phyloP scores from a whole-genome alignment of 1,140 invertebrate genomes.

The Meloidogyne hapla region DNA sequence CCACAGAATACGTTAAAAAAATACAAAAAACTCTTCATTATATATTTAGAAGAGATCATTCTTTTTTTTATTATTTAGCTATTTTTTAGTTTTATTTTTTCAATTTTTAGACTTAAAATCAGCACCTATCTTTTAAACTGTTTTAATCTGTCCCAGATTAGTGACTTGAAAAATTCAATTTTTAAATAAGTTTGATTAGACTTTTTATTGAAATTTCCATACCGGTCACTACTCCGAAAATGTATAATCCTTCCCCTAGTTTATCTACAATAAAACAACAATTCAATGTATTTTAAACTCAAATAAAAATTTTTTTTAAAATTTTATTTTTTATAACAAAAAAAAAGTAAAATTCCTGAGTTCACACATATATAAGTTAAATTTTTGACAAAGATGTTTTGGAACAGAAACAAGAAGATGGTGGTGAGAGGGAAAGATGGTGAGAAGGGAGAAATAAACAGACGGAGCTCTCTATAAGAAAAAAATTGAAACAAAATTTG shows the following conservation, averaged over 20 bases:
- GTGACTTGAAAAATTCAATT: background rate
- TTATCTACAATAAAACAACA: background rate
- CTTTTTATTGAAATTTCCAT: too few species aligned
- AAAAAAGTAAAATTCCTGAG: background rate
- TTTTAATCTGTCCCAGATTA: background rate
- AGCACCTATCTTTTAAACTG: background rate
- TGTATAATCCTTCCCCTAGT: too few species aligned
- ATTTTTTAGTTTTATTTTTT: background rate
- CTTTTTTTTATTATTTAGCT: slow-evolving; percentile 5
- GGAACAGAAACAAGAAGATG: background rate
- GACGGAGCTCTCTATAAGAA: too few species aligned
- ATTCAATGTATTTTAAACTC: background rate
- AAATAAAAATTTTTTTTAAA: background rate
- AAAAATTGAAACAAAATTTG: too few species aligned
- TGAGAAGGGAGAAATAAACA: too few species aligned
- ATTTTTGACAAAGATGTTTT: background rate
- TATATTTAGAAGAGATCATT: background rate
- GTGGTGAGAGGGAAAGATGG: too few species aligned
- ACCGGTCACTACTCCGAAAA: too few species aligned
- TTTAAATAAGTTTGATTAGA: too few species aligned
- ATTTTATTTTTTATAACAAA: background rate
- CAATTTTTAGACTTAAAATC: background rate
- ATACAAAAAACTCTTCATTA: too few species aligned
- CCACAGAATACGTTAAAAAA: too few species aligned
- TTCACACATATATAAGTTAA: slow-evolving; percentile 4